Percentiles rank a stretch among this genome's conserved stretches.
These are phyloP conservation scores for Drosophila sp. DNA, from an alignment of 1,140 invertebrate genomes.

Conservation along the genomic window DNA sequence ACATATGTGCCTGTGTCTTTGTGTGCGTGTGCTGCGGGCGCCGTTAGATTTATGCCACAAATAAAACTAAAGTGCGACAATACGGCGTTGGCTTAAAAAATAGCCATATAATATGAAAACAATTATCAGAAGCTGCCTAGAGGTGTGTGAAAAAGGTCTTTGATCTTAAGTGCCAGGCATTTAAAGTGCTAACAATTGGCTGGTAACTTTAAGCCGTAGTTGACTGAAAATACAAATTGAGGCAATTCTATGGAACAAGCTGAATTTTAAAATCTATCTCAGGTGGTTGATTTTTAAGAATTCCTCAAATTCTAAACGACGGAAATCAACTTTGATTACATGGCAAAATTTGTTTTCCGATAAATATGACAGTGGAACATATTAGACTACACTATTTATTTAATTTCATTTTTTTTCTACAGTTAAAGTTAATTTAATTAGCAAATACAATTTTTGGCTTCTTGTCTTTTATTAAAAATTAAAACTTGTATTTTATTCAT, in stretches of 20 bases:
- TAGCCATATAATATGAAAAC: slow-evolving; percentile 64
- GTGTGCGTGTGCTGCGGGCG: slow-evolving; percentile 32
- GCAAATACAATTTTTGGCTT: too few relatives aligned
- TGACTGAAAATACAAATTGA: neutral
- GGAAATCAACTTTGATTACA: too few relatives aligned
- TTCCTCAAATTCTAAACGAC: too few relatives aligned
- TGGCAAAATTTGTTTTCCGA: too few relatives aligned
- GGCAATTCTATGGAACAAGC: neutral
- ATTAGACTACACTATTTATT: too few relatives aligned
- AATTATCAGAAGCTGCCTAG: slow-evolving; percentile 57
- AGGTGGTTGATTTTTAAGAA: too few relatives aligned
- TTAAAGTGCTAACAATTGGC: neutral
- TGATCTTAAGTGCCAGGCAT: slow-evolving; percentile 28
- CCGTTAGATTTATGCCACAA: slow-evolving; percentile 71
- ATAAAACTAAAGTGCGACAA: slow-evolving; percentile 78
- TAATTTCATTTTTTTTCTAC: neutral
- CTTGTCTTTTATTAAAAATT: too few relatives aligned
- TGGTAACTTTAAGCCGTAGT: neutral
- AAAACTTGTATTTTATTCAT: too few relatives aligned
- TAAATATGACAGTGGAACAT: too few relatives aligned
- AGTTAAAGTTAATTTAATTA: too few relatives aligned
- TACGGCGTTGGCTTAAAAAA: slow-evolving; percentile 71
- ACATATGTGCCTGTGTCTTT: slow-evolving; percentile 11
- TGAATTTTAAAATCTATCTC: too few relatives aligned
- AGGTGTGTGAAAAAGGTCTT: slow-evolving; percentile 23